Evolutionary conservation across 2,113 vertebrate genomes (phyloP), one percentile per base, ranked within the genome.

Genomic region (Varanus salvator): DNA sequence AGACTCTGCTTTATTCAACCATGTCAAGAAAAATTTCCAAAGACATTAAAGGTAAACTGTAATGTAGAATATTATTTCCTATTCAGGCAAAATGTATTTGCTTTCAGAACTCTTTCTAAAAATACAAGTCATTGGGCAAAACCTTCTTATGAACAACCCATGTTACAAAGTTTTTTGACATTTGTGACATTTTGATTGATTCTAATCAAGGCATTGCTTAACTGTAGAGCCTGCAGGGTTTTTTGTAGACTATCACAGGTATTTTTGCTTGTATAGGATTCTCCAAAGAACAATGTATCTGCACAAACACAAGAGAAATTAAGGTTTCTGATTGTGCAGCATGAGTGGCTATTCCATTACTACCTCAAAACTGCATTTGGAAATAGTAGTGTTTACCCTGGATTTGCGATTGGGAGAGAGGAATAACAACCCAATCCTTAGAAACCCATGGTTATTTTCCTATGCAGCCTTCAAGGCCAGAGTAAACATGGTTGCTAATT

Each of bases 1-100:
- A 98, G 98, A 90, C 94, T 99, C 50, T 99, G 99, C 91, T 97
- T 98, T 88, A 97, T 99, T 82, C 96, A 97, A 90, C 99, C 98
- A 1, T 99, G 99, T 68, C 95, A 98, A 81, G 97, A 95, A 86
- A 97, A 92, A 3, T 34, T 95, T 77, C 90, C 97, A 1, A 98
- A 94, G 87, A 96, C 80, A n/a, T 71, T 98, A 60, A 98, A 99
- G 99, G 99, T 99, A 97, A 92, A 89, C 81, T 31, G 19, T 86
- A 72, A 17, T 8, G 52, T 0, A 78, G 92, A 92, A 90, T 34
- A 0, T 25, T 1, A 50, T 84, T 74, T 87, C 19, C 83, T 77
- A 31, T 80, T 86, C 80, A 71, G 23, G 68, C n/a, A 84, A 52
- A 74, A 34, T 60, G 2, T 50, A 88, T 29, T 31, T 57, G 50